Base-by-base conservation (phyloP, 2,113 vertebrate species). In the Procapra przewalskii region DNA sequence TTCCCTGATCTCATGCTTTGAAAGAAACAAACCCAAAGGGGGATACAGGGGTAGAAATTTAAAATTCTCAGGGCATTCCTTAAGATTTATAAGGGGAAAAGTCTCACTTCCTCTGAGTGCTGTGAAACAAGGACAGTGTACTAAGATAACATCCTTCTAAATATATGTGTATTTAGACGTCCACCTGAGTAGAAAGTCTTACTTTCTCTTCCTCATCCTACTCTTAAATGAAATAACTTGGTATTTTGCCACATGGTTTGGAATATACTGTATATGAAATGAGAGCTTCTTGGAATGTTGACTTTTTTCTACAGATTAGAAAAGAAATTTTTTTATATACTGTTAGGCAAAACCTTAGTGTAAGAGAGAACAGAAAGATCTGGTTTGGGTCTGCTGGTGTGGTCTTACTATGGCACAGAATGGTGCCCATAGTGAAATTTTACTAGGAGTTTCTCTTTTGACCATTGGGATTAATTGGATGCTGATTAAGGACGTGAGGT, bases 291-390 rank as follows among this genome's bases (percentile, higher is more conserved):
- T 96, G 75, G 80, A 92, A 55, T 80, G n/a, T 57, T 88, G 6
- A 3, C 36, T 82, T 43, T 59, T 19, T 16, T 29, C 17, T 64
- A 7, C 10, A 33, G 52, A 91, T 91, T 80, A 75, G 79, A 85
- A 88, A 83, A 91, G 25, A 96, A 91, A n/a, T 40, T 91, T 4
- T 91, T 71, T 84, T 17, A 88, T 87, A 92, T 94, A 67, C 19
- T 48, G 5, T 85, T 87, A 92, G 36, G 50, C n/a, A 91, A 80
- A 96, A 83, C 16, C 25, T 94, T 92, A 77, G 31, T 87, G 88
- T 91, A 40, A 88, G 48, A n/a, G 43, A 85, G 64, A 62, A 88
- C 23, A 90, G 48, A 54, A 75, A 87, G 45, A 59, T 81, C 60
- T 94, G 60, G 29, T 83, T 90, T 75, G 45, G 7, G 19, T 62